Percentiles rank a stretch among this genome's conserved stretches.
These are phyloP conservation scores for Fregata magnificens DNA, from an alignment of 2,113 vertebrate genomes.

Conservation along the genomic window DNA sequence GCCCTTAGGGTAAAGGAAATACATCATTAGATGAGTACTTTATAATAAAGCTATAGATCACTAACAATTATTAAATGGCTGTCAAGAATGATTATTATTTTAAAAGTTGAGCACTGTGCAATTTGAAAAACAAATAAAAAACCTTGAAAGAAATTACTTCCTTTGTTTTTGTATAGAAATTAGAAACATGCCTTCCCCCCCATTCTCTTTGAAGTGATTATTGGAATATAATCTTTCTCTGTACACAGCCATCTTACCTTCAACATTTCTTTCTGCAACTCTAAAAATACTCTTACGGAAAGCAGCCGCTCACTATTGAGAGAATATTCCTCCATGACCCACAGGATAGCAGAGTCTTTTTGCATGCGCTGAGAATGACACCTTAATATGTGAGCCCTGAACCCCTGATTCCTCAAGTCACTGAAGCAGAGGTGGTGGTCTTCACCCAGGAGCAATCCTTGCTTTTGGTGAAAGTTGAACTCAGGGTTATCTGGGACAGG, in stretches of 20 bases:
- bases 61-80: conserved; percentile 80
- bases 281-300: neutral
- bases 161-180: conserved; percentile 67
- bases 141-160: conserved; percentile 67
- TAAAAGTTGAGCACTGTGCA: conserved; percentile 67
- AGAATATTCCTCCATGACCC: neutral
- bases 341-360: neutral
- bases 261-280: neutral
- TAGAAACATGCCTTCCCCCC: conserved; percentile 32
- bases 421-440: neutral
- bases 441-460: neutral
- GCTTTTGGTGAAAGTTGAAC: neutral
- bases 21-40: conserved; percentile 79
- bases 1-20: conserved; percentile 79
- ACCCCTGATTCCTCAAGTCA: neutral
- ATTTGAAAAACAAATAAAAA: conserved; percentile 75
- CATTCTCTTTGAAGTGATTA: conserved; percentile 52
- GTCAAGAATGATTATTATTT: conserved; percentile 77
- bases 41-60: conserved; percentile 79
- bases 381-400: neutral
- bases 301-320: neutral
- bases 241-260: conserved; percentile 37
- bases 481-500: neutral
- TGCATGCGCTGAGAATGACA: neutral
- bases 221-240: conserved; percentile 49